phyloP scores from a whole-genome alignment of 1,140 invertebrate species.

The Drosophila sp. region DNA sequence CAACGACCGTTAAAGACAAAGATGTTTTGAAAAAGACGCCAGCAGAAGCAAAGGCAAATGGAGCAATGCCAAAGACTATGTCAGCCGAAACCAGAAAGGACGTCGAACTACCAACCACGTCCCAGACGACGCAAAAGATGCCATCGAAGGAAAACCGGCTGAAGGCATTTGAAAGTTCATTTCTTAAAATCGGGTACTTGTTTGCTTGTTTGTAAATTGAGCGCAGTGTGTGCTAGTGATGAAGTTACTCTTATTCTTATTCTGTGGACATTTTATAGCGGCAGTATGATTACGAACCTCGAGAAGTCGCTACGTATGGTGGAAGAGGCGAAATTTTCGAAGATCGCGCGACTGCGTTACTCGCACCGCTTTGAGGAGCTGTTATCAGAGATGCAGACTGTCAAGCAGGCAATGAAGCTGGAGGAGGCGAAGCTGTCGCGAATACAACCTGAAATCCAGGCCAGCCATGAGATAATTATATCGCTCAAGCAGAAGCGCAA shows the following conservation, averaged over 20 bases:
- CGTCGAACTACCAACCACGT: too few relatives aligned
- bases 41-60: not conserved
- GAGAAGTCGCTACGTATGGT: slow-evolving; percentile 74
- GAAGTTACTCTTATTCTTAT: not conserved
- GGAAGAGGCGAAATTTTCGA: slow-evolving; percentile 64
- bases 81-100: too few relatives aligned
- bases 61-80: too few relatives aligned
- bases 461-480: slow-evolving; percentile 73
- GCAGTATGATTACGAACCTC: slow-evolving; percentile 66
- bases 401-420: slow-evolving; percentile 54
- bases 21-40: not conserved
- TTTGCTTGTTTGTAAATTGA: not conserved
- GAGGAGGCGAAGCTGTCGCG: slow-evolving; percentile 68
- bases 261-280: slow-evolving; percentile 34
- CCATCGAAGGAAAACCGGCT: slow-evolving; percentile 56
- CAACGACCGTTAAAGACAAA: not conserved
- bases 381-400: slow-evolving; percentile 63
- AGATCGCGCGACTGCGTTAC: slow-evolving; percentile 60
- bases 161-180: slow-evolving; percentile 69
- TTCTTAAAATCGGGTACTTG: slow-evolving; percentile 73
- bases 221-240: not conserved
- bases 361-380: slow-evolving; percentile 67
- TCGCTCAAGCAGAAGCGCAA: slow-evolving; percentile 70
- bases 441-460: slow-evolving; percentile 74
- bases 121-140: not conserved